Base-by-base conservation (phyloP, 2,888 invertebrate species). In the Leptogaster cylindrica region DNA sequence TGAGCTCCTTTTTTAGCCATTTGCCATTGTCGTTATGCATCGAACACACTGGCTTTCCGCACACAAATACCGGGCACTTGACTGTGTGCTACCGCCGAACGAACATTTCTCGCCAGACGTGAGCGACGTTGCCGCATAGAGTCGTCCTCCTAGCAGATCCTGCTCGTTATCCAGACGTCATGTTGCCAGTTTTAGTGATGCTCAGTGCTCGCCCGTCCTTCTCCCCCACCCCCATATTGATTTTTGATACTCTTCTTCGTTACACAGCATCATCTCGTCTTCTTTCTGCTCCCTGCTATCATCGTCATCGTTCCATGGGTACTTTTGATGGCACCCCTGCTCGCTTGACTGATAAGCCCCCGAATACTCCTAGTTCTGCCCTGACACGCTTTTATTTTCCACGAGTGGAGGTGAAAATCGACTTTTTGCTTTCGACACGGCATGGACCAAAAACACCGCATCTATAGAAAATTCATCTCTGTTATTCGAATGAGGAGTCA, bases 181-280 rank as follows among this genome's bases (percentile, higher is more conserved):
- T 52, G 52, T 52, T 52, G 52, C 52, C 52, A 52, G 18, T 10
- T 52, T 52, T 52, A 52, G 18, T 31, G 52, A 52, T 52, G 52
- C 52, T 52, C 33, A 31, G 10, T 52, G 33, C 31, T 12, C 6
- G 33, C 33, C 52, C 8, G 20, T 33, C 31, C 31, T 14, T 52
- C 52, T 31, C 18, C n/a, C n/a, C n/a, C n/a, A n/a, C n/a, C n/a
- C n/a, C n/a, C 33, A 31, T 52, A 52, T 52, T 52, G 52, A 52
- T 52, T 52, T 52, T 52, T 33, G 33, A 31, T 18, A 52, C 31
- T 52, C 20, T 16, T 33, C 16, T 31, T 33, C 14, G 50, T 28
- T 52, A 10, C 39, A 3, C 10, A 10, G 31, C 31, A 31, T 31
- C n/a, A 12, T 14, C 39, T 39, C n/a, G 39, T 14, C 3, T 39